Percentiles rank a stretch among this genome's conserved stretches.
phyloP scores from a whole-genome alignment of 2,888 invertebrate species.

The Cephus sareptanus region DNA sequence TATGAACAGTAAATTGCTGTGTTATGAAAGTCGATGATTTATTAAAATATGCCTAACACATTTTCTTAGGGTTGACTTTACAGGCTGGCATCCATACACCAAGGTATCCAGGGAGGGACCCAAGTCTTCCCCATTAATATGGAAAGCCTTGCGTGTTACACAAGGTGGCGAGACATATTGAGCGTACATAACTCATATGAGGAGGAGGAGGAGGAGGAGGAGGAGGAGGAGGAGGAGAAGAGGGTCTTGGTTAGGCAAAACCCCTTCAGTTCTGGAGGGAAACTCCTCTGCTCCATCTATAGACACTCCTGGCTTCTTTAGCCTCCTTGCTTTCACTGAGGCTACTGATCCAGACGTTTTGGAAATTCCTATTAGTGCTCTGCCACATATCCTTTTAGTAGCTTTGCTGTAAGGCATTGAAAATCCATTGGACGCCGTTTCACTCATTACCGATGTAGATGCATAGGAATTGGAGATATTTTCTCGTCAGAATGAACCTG shows the following conservation, averaged over 20 bases:
- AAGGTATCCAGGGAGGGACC: neutral
- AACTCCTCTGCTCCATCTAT: neutral
- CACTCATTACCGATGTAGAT: neutral
- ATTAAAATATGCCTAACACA: neutral
- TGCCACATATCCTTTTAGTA: neutral
- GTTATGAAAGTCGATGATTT: neutral
- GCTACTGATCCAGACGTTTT: neutral
- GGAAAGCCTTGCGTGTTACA: slow-evolving; percentile 1
- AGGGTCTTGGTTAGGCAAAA: neutral
- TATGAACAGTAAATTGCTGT: neutral
- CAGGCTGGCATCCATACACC: neutral
- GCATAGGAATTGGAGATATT: neutral
- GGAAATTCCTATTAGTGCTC: neutral
- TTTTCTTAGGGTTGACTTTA: neutral
- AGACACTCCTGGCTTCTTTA: neutral
- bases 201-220: neutral
- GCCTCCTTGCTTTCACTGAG: neutral
- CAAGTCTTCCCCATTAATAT: neutral
- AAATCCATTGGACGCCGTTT: neutral
- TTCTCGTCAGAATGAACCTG: neutral
- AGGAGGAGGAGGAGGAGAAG: neutral
- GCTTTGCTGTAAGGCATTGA: neutral
- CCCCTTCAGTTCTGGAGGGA: neutral
- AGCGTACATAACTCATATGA: slow-evolving; percentile 3
- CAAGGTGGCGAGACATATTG: slow-evolving; percentile 2